Evolutionary conservation across 1,140 invertebrate genomes (phyloP).

Genomic region (Zaprionus ghesquierei): DNA sequence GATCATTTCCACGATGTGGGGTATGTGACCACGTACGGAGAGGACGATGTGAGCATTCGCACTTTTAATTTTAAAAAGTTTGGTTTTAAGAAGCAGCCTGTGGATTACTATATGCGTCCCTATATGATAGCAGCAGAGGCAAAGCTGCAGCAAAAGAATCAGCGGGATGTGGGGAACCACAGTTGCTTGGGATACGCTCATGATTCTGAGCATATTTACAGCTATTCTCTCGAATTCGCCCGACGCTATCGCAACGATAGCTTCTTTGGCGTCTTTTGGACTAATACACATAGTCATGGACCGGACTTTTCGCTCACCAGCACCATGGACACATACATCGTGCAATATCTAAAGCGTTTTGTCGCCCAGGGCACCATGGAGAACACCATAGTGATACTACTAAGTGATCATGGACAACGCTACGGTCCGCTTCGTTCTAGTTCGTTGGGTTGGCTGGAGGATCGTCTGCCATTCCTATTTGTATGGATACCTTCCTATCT

Average conservation of each 20-base stretch:
- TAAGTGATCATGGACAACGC: conserved; percentile 96
- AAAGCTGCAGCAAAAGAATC: conserved; percentile 73
- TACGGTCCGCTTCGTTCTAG: conserved; percentile 88
- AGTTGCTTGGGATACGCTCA: conserved; percentile 85
- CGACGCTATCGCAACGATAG: conserved; percentile 83
- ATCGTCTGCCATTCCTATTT: conserved; percentile 92
- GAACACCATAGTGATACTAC: conserved; percentile 88
- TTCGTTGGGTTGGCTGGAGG: conserved; percentile 91
- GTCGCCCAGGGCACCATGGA: conserved; percentile 85
- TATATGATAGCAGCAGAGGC: conserved; percentile 87
- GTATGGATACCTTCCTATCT: conserved; percentile 90
- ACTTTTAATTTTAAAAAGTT: conserved; percentile 90
- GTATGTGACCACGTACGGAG: conserved; percentile 90
- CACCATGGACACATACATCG: conserved; percentile 85
- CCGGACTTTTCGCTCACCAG: conserved; percentile 88
- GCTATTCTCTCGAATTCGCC: conserved; percentile 84
- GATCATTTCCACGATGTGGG: conserved; percentile 87
- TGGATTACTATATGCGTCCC: conserved; percentile 91
- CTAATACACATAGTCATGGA: conserved; percentile 87
- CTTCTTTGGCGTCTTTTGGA: conserved; percentile 91
- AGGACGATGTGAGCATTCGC: conserved; percentile 88
- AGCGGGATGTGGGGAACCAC: conserved; percentile 58
- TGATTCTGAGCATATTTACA: conserved; percentile 84
- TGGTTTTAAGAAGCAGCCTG: conserved; percentile 90
- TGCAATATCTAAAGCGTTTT: conserved; percentile 84